Conservation (phyloP, 1,140 invertebrate genomes). For the Nephotettix cincticeps region DNA sequence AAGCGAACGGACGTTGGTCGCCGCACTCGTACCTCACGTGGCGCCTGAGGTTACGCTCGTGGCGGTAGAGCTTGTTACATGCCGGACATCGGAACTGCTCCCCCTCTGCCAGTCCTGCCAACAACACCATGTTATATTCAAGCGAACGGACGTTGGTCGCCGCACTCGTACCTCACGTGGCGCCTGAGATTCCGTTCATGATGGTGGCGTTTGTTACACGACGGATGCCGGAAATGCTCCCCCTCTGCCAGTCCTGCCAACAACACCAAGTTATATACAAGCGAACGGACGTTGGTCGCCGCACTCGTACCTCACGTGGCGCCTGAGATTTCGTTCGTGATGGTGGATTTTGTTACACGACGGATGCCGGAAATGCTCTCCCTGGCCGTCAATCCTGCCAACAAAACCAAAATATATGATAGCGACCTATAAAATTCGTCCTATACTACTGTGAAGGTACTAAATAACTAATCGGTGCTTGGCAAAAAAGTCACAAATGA, state of each 20-base stretch:
- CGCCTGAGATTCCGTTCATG: slow-evolving; percentile 51
- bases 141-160: slow-evolving; percentile 41
- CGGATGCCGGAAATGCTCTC: neutral
- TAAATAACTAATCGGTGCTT: no score
- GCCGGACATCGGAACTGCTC: neutral
- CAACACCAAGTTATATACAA: no score
- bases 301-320: slow-evolving; percentile 56
- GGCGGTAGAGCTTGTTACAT: slow-evolving; percentile 29
- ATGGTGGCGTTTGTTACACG: slow-evolving; percentile 9
- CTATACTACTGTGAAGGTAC: no score
- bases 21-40: slow-evolving; percentile 52
- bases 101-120: slow-evolving; percentile 28
- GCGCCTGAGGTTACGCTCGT: slow-evolving; percentile 17
- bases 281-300: slow-evolving; percentile 43
- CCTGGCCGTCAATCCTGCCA: neutral
- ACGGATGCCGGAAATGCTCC: neutral
- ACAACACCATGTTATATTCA: slow-evolving; percentile 32
- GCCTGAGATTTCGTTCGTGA: slow-evolving; percentile 50
- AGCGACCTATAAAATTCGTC: no score
- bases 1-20: slow-evolving; percentile 48
- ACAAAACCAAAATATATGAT: no score
- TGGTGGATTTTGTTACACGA: slow-evolving; percentile 11
- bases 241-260: no score
- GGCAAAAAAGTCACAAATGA: no score
- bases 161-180: slow-evolving; percentile 56